Percentiles rank a stretch among this genome's conserved stretches.
Conservation (phyloP, 2,797 vertebrate genomes). For the Alauda arvensis region DNA sequence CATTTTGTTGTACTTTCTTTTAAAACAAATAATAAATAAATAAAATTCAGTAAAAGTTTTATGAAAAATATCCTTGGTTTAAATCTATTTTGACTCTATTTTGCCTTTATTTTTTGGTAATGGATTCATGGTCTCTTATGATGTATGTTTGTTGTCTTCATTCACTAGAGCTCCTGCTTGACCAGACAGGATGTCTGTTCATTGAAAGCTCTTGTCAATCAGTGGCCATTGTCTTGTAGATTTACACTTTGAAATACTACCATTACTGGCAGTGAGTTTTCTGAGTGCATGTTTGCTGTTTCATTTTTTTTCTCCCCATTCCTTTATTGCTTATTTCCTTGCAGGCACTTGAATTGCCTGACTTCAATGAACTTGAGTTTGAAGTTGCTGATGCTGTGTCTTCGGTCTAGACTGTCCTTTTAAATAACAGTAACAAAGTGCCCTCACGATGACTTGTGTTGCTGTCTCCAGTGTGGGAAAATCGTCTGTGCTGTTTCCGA, state of each 20-base stretch:
- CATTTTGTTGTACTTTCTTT: not conserved
- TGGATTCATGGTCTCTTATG: not conserved
- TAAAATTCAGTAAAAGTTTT: not conserved
- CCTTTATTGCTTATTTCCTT: constrained; percentile 20
- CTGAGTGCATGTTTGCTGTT: not conserved
- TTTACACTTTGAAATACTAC: not conserved
- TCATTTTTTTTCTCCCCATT: not conserved
- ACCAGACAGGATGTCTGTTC: not conserved
- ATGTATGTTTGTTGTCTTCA: not conserved
- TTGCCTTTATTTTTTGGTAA: not conserved
- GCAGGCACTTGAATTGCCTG: constrained; percentile 26
- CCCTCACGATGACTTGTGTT: not conserved
- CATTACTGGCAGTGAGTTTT: not conserved
- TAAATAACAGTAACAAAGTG: not conserved
- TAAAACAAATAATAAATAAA: not conserved
- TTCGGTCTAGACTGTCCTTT: constrained; percentile 35
- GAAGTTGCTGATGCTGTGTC: constrained; percentile 37
- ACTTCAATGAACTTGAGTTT: constrained; percentile 24
- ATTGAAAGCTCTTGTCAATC: constrained; percentile 4
- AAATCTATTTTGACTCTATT: not conserved
- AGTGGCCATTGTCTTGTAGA: not conserved
- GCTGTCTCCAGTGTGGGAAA: not conserved
- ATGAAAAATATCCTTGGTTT: not conserved
- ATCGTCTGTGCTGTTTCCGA: not conserved
- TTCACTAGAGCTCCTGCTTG: not conserved